Conservation (phyloP, 2,797 vertebrate genomes). For the Epinephelus coioides region DNA sequence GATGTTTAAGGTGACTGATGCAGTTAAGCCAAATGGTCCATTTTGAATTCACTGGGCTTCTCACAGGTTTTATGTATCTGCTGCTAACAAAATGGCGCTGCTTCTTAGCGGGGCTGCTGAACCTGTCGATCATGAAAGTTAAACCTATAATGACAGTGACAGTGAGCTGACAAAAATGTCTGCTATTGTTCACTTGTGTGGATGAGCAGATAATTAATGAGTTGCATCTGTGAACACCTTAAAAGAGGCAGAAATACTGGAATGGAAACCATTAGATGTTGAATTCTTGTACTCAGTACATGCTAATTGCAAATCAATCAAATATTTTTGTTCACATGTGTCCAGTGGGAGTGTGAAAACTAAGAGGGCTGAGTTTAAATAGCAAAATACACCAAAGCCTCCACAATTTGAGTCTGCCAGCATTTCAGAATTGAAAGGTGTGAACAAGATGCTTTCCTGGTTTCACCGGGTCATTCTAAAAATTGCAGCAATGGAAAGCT, state of each 20-base stretch:
- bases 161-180: neutral
- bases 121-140: slow-evolving; percentile 17
- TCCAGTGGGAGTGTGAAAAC: slow-evolving; percentile 3
- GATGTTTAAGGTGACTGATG: slow-evolving; percentile 28
- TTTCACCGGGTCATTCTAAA: neutral
- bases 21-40: slow-evolving; percentile 34
- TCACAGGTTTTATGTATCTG: slow-evolving; percentile 26
- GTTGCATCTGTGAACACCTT: slow-evolving; percentile 18
- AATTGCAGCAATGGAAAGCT: neutral
- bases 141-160: slow-evolving; percentile 15
- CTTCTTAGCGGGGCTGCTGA: slow-evolving; percentile 24
- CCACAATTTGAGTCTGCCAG: neutral
- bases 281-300: neutral
- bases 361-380: neutral
- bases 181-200: slow-evolving; percentile 26
- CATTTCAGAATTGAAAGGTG: neutral
- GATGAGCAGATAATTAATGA: slow-evolving; percentile 18
- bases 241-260: neutral
- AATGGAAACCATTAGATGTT: neutral
- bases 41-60: slow-evolving; percentile 41
- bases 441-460: neutral
- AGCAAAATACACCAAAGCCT: neutral
- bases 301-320: slow-evolving; percentile 9
- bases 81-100: slow-evolving; percentile 30
- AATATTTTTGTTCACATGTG: slow-evolving; percentile 26